Evolutionary conservation across 2,797 vertebrate genomes (phyloP), one percentile per base, ranked within the genome.

Genomic region (Pantherophis vulpinus): DNA sequence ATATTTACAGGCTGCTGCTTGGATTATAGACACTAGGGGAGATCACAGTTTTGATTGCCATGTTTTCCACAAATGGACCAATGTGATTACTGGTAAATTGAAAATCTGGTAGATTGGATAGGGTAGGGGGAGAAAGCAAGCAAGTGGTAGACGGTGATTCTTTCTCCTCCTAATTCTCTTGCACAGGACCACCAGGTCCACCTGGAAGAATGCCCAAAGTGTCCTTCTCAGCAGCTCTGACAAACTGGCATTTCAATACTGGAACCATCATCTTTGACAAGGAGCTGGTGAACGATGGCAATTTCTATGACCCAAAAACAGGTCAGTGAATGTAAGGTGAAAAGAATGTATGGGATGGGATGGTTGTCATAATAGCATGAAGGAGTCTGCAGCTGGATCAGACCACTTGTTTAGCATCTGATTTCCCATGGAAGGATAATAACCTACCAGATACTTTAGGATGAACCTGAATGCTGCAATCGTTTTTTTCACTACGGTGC

Each of bases 181-280:
- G 18, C 51, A 93, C 51, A 93, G 93, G 93, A 16, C 11, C 70
- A 83, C 86, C 96, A 98, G 99, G 99, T 94, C 97, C 93, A 51
- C 96, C 98, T 20, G 99, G 99, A 20, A 96, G 97, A 0, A 96
- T 98, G 51, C 98, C 98, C 6, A 97, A 98, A 4, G 95, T 99
- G 7, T 98, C 99, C 14, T 99, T 99, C 97, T 99, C 99, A 0
- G 98, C 99, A 0, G 98, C 98, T 0, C 97, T 99, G 94, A 99
- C 98, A 87, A 97, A 97, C 14, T 98, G 97, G 1, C 97, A 98
- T 95, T 92, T 96, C 9, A 97, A 96, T 59, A 94, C 98, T 0
- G 99, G 99, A 94, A 99, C 99, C n/a, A 98, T 99, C 29, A 94
- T 98, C 92, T 99, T 99, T 66, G 98, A 99, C 91, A 97, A 98